phyloP scores from a whole-genome alignment of 2,888 invertebrate species.

The Pachydiplax longipennis region DNA sequence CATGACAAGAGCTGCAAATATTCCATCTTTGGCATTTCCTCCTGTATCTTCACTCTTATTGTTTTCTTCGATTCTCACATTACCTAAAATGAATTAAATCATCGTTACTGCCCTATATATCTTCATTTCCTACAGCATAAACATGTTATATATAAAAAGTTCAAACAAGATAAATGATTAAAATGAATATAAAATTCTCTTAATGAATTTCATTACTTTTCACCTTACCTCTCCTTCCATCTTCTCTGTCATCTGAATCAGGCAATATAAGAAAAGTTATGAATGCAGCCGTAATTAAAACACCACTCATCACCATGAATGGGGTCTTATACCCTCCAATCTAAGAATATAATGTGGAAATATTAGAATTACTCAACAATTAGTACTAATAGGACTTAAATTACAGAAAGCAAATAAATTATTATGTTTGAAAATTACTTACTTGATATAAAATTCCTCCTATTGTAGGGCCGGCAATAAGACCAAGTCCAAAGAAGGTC shows the following conservation, averaged over 20 bases:
- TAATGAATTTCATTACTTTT: neutral
- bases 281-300: constrained; percentile 56
- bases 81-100: neutral
- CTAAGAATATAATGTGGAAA: constrained; percentile 49
- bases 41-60: neutral
- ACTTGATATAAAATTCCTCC: constrained; percentile 62
- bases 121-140: neutral
- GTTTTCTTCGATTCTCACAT: neutral
- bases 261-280: constrained; percentile 57
- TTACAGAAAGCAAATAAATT: neutral
- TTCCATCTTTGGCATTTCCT: neutral
- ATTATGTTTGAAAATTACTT: constrained; percentile 13
- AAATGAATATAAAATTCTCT: no score
- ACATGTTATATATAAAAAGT: no score
- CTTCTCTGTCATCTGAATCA: neutral
- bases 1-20: constrained; percentile 53
- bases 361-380: neutral
- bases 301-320: constrained; percentile 58
- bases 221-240: neutral
- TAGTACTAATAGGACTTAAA: neutral
- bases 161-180: no score
- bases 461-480: constrained; percentile 64
- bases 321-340: constrained; percentile 59
- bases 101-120: neutral
- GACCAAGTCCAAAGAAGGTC: constrained; percentile 62